Base-by-base conservation (phyloP, 1,140 invertebrate species). In the Pseudomyrmex pallidus region DNA sequence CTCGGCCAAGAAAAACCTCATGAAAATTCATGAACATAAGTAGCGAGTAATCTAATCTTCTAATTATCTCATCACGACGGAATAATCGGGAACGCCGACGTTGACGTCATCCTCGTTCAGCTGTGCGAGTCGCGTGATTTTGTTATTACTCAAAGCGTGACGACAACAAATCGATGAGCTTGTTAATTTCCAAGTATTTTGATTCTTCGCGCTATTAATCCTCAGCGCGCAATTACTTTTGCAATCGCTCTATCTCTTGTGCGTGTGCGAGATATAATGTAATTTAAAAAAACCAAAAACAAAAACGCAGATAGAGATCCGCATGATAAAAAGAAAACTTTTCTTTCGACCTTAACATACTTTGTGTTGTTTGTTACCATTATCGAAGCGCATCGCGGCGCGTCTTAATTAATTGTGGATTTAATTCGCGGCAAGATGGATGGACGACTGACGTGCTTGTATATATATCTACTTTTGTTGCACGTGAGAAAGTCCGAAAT, bases 11-110 rank as follows among this genome's bases (percentile, higher is more conserved):
- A 66, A 74, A 68, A 68, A 57, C 22, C 35, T 57, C 50, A 64
- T 72, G 25, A 78, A 80, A 68, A 86, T 57, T 72, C 35, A 25
- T 17, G 48, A 77, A 59, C 22, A 20, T 56, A 80, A 83, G 17
- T 57, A 76, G 4, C 44, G 48, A 74, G 44, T 78, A 78, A 84
- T 77, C 35, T 78, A 86, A 86, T 84, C 82, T 44, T 46, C 59
- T 68, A 64, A 80, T 84, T 84, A 74, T 54, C 70, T 86, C 85
- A 80, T 67, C 82, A 59, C 9, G 48, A 67, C 59, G 10, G 15
- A 59, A 22, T 44, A 48, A 61, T 44, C 35, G 44, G 10, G 66
- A 73, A 66, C 22, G 73, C 7, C 3, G n/a, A n/a, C n/a, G 25
- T 13, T 74, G 73, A 78, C 82, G 82, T 67, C 59, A 78, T 22